A percentile compares a stretch with the other conserved stretches of the same genome.
Evolutionary conservation across 2,797 vertebrate species (phyloP).

Genomic region (Alauda arvensis): DNA sequence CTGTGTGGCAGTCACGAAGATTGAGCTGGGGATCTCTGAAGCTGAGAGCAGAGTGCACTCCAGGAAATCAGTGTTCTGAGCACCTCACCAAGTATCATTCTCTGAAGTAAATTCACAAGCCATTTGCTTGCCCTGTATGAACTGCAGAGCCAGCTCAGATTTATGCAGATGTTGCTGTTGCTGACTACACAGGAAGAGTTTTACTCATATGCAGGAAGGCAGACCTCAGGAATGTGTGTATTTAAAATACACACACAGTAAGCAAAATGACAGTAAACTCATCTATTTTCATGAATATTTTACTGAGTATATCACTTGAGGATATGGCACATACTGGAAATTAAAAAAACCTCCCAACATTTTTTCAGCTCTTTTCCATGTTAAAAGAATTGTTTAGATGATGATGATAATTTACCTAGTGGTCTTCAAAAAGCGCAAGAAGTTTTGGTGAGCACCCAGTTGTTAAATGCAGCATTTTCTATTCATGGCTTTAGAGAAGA

Average conservation of each 20-base stretch:
- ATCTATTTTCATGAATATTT: neutral
- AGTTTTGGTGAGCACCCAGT: neutral
- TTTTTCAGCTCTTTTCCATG: neutral
- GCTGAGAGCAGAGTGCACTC: neutral
- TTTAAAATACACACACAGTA: neutral
- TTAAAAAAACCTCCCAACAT: neutral
- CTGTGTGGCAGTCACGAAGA: neutral
- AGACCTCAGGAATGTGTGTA: neutral
- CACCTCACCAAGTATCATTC: neutral
- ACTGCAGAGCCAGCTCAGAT: neutral
- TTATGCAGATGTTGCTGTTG: neutral
- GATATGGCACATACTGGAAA: neutral
- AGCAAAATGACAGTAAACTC: neutral
- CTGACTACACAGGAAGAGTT: neutral
- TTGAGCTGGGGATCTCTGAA: neutral
- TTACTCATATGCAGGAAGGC: neutral
- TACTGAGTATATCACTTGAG: neutral
- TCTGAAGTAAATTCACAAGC: neutral
- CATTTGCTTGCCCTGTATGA: neutral
- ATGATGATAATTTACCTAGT: neutral
- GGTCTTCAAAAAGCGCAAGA: neutral
- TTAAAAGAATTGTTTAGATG: neutral
- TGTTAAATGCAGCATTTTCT: constrained; percentile 10
- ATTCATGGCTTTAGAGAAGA: constrained; percentile 20
- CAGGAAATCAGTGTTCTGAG: neutral